Base-by-base conservation (phyloP, 2,113 vertebrate species). In the Zosterops pallidus region DNA sequence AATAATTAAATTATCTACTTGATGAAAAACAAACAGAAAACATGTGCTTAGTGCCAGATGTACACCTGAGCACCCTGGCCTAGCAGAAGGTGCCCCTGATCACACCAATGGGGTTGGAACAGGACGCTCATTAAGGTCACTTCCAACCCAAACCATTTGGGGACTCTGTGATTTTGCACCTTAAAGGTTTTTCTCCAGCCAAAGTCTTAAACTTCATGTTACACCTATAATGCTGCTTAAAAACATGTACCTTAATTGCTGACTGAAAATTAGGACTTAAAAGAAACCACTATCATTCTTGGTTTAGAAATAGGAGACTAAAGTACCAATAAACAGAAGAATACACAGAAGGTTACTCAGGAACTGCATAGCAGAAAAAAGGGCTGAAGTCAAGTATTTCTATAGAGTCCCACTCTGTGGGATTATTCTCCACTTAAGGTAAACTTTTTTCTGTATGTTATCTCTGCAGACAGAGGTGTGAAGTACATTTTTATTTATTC, bases 1-100 rank as follows among this genome's bases (percentile, higher is more conserved):
- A 94, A 92, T 74, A 94, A 97, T 86, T 82, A 85, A 90, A 56
- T 76, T 44, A 60, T 19, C 75, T 86, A 60, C 76, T 93, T 44
- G 44, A 86, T 3, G 9, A 5, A 39, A 81, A 91, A 35, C 62
- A 81, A 91, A 76, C 1, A 91, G 64, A 83, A 64, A 89, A 67
- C 31, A 5, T 0, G 1, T 23, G 29, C 59, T 53, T 41, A 5
- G 29, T 39, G 46, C 56, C 16, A 57, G 67, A 13, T 3, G 47
- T 9, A 46, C 29, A 44, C 59, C 26, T 33, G 18, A 72, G 42
- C 49, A 64, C 29, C 25, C 35, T 42, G 57, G 7, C 9, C 65
- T 25, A 41, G n/a, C 5, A 11, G 35, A 70, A 83, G 49, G 21
- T 23, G 22, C 28, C 26, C 64, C 56, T 50, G 71, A 35, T 25